Evolutionary conservation across 2,888 invertebrate species (phyloP).

Genomic region (Antitype chi): DNA sequence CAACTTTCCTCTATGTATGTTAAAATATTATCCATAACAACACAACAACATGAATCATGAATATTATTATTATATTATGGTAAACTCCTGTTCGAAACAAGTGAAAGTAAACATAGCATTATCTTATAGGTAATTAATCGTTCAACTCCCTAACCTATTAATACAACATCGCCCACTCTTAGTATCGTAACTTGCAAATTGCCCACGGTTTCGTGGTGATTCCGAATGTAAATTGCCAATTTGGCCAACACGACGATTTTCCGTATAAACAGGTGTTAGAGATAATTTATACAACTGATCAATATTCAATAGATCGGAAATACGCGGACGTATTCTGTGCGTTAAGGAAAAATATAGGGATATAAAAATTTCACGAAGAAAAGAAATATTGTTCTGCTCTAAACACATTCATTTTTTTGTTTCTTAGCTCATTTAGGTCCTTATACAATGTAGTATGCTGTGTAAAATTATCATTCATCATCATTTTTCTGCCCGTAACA

Average conservation of each 20-base stretch:
- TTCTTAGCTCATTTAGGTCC: background rate
- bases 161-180: slow-evolving; percentile 37
- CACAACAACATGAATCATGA: slow-evolving; percentile 35
- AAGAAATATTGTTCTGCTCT: slow-evolving; percentile 8
- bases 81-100: slow-evolving; percentile 26
- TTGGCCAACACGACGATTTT: slow-evolving; percentile 79
- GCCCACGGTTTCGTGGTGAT: slow-evolving; percentile 73
- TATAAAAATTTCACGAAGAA: slow-evolving; percentile 22
- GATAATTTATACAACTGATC: slow-evolving; percentile 79
- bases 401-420: background rate
- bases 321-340: slow-evolving; percentile 60
- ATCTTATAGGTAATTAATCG: slow-evolving; percentile 53
- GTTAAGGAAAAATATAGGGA: slow-evolving; percentile 28
- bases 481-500: background rate
- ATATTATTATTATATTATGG: slow-evolving; percentile 30
- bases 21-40: slow-evolving; percentile 21
- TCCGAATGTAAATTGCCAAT: slow-evolving; percentile 84
- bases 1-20: background rate
- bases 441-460: background rate
- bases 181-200: slow-evolving; percentile 67
- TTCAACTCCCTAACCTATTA: slow-evolving; percentile 48
- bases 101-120: slow-evolving; percentile 40
- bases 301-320: slow-evolving; percentile 76
- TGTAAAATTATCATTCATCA: background rate
- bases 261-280: slow-evolving; percentile 79